These are phyloP conservation scores for Oreochromis grahami DNA, from an alignment of 2,797 vertebrate genomes.

Conservation along the genomic window DNA sequence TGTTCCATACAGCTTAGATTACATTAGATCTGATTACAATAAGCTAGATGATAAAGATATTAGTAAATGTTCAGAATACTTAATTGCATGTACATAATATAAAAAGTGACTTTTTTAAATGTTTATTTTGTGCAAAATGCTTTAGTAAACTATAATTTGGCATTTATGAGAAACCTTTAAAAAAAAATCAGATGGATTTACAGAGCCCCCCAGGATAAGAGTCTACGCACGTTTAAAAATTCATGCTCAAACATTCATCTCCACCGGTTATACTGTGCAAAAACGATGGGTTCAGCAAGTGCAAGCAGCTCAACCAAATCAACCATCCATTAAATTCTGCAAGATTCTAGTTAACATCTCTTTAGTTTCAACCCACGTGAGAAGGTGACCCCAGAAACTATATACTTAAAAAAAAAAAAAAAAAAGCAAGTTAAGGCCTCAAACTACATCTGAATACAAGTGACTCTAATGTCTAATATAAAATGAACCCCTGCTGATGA, in stretches of 20 bases:
- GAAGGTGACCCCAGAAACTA: neutral
- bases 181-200: constrained; percentile 47
- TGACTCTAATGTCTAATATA: constrained; percentile 11
- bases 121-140: constrained; percentile 86
- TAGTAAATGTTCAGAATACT: constrained; percentile 80
- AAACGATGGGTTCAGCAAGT: constrained; percentile 72
- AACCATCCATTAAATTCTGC: constrained; percentile 55
- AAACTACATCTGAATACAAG: constrained; percentile 52
- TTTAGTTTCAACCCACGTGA: constrained; percentile 17
- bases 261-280: constrained; percentile 79
- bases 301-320: constrained; percentile 72
- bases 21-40: constrained; percentile 79
- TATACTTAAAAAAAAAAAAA: neutral
- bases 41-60: constrained; percentile 75
- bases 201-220: constrained; percentile 19
- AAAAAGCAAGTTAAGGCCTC: constrained; percentile 60
- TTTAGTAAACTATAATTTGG: constrained; percentile 90
- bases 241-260: constrained; percentile 61
- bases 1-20: constrained; percentile 75
- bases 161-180: constrained; percentile 80
- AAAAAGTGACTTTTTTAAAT: constrained; percentile 79
- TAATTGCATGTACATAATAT: constrained; percentile 80
- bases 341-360: constrained; percentile 44
- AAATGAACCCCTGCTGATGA: neutral
- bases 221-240: constrained; percentile 42